Percentiles rank a stretch among this genome's conserved stretches.
These are phyloP conservation scores for Pristionchus entomophagus DNA, from an alignment of 2,888 invertebrate species.

Conservation along the genomic window DNA sequence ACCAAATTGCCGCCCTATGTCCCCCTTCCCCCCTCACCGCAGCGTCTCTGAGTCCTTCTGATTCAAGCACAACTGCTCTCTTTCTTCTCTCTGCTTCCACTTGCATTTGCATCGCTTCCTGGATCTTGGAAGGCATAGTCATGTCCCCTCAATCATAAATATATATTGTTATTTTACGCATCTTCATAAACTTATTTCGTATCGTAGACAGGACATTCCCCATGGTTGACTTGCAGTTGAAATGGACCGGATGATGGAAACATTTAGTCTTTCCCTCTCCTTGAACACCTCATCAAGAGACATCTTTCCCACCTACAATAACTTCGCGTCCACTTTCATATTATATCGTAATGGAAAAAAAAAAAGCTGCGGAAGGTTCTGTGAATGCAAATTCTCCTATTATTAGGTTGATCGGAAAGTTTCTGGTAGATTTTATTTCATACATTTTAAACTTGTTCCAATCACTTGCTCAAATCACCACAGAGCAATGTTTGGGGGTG, in stretches of 20 bases:
- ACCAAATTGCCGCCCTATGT: no score
- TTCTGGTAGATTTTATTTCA: no score
- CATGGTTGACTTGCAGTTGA: conserved; percentile 98
- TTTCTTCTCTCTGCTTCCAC: conserved; percentile 98
- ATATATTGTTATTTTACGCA: background rate
- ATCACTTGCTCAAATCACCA: no score
- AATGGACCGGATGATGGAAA: conserved; percentile 93
- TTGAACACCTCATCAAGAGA: conserved; percentile 93
- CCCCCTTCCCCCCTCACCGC: no score
- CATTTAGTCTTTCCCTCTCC: conserved; percentile 95
- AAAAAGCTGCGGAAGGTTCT: no score
- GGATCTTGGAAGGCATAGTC: conserved; percentile 89
- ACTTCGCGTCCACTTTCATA: no score
- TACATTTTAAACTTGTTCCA: no score
- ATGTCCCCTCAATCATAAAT: conserved; percentile 84
- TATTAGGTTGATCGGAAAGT: no score
- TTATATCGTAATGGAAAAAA: no score
- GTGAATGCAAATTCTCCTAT: no score
- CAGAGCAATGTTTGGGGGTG: no score
- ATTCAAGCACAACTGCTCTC: conserved; percentile 95
- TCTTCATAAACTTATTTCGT: conserved; percentile 86
- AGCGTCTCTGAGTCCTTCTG: conserved; percentile 83
- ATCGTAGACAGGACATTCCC: conserved; percentile 96
- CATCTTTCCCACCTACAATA: conserved; percentile 88
- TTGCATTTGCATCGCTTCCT: conserved; percentile 99